Evolutionary conservation across 35 echinoderm and acorn worm species (phyloP).

Genomic region (Patiria miniata): DNA sequence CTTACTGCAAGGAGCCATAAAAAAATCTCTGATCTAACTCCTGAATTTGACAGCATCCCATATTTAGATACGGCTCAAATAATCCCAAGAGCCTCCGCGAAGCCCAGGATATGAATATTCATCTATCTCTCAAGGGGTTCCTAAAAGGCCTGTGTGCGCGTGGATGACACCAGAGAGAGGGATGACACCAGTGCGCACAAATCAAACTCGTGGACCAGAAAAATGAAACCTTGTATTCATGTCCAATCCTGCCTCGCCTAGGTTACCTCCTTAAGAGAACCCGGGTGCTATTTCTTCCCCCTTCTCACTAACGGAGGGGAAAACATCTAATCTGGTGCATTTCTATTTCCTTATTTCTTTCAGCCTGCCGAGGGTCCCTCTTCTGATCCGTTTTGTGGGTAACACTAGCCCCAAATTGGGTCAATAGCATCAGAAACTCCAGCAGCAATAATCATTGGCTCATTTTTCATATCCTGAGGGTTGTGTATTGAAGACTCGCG

Average conservation of each 20-base stretch:
- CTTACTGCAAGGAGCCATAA: not conserved
- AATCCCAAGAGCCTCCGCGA: conserved; percentile 3
- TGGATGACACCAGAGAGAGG: not conserved
- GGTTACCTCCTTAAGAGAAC: not conserved
- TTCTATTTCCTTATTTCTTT: not conserved
- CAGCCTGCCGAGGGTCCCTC: not conserved
- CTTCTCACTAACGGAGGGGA: not conserved
- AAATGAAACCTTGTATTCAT: conserved; percentile 32
- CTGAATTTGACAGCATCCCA: conserved; percentile 16
- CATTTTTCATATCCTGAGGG: conserved; percentile 24
- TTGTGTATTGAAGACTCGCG: conserved; percentile 28
- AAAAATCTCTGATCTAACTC: not conserved
- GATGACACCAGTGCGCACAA: not conserved
- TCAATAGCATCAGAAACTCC: conserved; percentile 27
- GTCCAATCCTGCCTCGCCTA: not conserved
- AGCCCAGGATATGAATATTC: not conserved
- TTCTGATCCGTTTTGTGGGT: conserved; percentile 30
- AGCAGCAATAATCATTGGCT: conserved; percentile 24
- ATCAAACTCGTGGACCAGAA: not conserved
- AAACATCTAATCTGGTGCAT: not conserved
- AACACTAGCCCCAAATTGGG: conserved; percentile 30
- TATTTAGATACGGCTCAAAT: conserved; percentile 4
- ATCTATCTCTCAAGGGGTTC: not conserved
- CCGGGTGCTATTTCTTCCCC: not conserved
- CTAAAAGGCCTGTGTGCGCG: conserved; percentile 2